Conservation (phyloP, 2,888 invertebrate genomes). For the Hypselothyrea guttata region DNA sequence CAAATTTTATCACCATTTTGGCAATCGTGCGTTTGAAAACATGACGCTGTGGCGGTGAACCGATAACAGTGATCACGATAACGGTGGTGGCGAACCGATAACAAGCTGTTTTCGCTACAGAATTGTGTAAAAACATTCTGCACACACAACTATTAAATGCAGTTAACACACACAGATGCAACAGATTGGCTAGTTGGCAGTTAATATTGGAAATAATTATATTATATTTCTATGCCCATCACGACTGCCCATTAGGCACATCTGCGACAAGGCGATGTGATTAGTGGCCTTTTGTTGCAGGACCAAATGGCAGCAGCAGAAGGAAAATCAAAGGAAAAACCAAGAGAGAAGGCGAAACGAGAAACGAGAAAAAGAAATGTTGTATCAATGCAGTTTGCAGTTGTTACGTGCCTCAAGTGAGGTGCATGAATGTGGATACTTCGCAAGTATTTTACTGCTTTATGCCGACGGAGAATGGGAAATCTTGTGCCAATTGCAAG, state of each 20-base stretch:
- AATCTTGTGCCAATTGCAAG: slow-evolving; percentile 5
- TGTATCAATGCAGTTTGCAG: slow-evolving; percentile 47
- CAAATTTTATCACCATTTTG: too few relatives aligned
- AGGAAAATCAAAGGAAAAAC: too few relatives aligned
- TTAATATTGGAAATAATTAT: slow-evolving; percentile 7
- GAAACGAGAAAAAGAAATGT: not conserved
- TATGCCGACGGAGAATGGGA: too few relatives aligned
- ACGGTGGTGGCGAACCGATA: too few relatives aligned
- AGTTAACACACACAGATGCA: not conserved
- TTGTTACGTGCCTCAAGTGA: slow-evolving; percentile 51
- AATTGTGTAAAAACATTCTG: too few relatives aligned
- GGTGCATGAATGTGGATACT: slow-evolving; percentile 7
- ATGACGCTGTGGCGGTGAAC: too few relatives aligned
- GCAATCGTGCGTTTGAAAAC: too few relatives aligned
- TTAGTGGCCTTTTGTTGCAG: slow-evolving; percentile 33
- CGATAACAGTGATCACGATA: too few relatives aligned
- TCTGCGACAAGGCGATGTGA: slow-evolving; percentile 11
- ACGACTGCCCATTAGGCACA: slow-evolving; percentile 12
- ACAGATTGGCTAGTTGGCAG: not conserved
- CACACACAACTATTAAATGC: not conserved
- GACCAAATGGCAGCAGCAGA: too few relatives aligned
- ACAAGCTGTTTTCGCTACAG: too few relatives aligned
- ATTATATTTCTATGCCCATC: slow-evolving; percentile 38
- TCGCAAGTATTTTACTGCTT: not conserved
- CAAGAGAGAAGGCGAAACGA: not conserved